phyloP scores from a whole-genome alignment of 2,113 vertebrate genomes.

The Asarcornis scutulata region DNA sequence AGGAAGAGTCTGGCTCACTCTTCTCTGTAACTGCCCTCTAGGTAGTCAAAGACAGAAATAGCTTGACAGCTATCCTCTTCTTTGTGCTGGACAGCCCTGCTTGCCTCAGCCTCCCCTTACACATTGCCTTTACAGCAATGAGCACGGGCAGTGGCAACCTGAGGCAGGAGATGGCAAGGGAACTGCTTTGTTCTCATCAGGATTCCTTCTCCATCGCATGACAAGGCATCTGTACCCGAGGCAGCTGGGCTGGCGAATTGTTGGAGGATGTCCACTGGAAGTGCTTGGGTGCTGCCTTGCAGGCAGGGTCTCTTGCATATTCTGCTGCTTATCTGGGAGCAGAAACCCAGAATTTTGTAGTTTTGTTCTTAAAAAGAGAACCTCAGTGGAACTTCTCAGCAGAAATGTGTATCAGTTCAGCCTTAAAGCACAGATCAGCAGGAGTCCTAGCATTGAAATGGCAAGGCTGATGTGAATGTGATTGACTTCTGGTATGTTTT shows the following conservation, averaged over 20 bases:
- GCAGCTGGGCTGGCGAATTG: neutral
- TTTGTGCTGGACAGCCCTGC: no score
- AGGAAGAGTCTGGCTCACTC: neutral
- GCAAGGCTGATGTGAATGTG: neutral
- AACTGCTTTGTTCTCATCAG: no score
- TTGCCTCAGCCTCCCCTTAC: no score
- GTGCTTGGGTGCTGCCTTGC: neutral
- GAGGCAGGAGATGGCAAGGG: neutral
- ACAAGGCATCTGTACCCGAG: neutral
- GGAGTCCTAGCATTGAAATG: neutral
- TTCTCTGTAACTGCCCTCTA: neutral
- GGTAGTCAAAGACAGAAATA: neutral
- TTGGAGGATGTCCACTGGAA: neutral
- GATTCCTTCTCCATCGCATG: accelerated
- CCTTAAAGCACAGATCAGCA: neutral
- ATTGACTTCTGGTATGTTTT: neutral
- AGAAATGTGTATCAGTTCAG: neutral
- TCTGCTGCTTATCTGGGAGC: neutral
- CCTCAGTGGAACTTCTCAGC: neutral
- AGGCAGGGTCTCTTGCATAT: neutral
- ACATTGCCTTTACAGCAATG: no score
- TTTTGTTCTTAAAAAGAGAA: neutral
- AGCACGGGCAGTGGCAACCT: neutral
- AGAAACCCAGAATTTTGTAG: neutral
- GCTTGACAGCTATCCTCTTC: neutral